Evolutionary conservation across 2,797 vertebrate genomes (phyloP), one percentile per base, ranked within the genome.

Genomic region (Mastacembelus armatus): DNA sequence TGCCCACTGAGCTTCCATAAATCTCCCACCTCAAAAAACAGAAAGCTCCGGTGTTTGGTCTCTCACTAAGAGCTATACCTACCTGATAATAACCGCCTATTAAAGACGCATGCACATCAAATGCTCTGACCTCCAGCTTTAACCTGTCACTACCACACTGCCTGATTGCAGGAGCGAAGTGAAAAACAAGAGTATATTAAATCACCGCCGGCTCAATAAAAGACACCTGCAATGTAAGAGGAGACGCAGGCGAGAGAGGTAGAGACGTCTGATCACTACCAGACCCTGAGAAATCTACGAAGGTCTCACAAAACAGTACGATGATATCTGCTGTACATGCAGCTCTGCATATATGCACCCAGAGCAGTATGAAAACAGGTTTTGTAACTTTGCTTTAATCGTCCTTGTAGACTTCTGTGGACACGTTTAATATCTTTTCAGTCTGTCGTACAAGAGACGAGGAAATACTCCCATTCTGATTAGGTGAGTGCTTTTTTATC

Each of bases 191-290:
- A 74, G 83, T 78, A 77, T 75, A 75, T 83, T 93, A 93, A 93
- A 94, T 93, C 90, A 91, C 81, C 29, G 66, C 80, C 55, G 70
- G 68, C 82, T 88, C 92, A 91, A 93, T 93, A 92, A 91, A 93
- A 92, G 87, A 91, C 93, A 94, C 91, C 92, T 93, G 92, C 77
- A 48, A 77, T 91, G 91, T 89, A 91, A 92, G 88, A 82, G 78
- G 89, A 92, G 88, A 90, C 62, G 78, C 66, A 55, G 80, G 85
- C 82, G 78, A 80, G 81, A 71, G 79, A 81, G 69, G 67, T 71
- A 84, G 67, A 86, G 85, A 66, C 5, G 77, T 30, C 64, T 93
- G 92, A 94, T 93, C 89, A 83, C 88, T 93, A 79, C 90, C 93
- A 93, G 93, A 91, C 89, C 79, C 56, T 0, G 14, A 56, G 45